Conservation (phyloP, 2,888 invertebrate genomes). For the Eretmocerus hayati region DNA sequence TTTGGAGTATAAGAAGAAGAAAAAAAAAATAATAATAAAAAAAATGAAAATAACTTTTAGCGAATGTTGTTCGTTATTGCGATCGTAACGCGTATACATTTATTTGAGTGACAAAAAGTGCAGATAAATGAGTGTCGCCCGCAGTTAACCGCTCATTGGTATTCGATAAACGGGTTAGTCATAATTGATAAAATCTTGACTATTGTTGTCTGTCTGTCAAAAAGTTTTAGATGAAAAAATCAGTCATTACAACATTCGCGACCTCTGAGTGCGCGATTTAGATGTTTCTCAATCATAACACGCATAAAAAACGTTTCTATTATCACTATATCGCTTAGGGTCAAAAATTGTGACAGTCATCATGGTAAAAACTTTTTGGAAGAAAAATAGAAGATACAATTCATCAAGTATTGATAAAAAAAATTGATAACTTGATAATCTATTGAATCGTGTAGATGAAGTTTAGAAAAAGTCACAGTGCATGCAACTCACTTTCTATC, state of each 20-base stretch:
- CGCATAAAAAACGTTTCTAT: slow-evolving; percentile 16
- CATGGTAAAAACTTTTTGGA: slow-evolving; percentile 12
- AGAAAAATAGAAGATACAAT: slow-evolving; percentile 6
- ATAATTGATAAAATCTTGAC: slow-evolving; percentile 10
- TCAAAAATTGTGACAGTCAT: slow-evolving; percentile 14
- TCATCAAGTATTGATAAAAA: slow-evolving; percentile 11
- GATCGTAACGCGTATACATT: too few relatives aligned
- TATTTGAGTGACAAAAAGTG: too few relatives aligned
- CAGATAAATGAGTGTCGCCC: too few relatives aligned
- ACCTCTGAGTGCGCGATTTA: slow-evolving; percentile 16
- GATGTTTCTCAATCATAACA: slow-evolving; percentile 16
- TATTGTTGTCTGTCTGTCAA: slow-evolving; percentile 18
- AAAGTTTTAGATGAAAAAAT: slow-evolving; percentile 10
- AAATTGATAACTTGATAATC: slow-evolving; percentile 16
- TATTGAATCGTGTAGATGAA: slow-evolving; percentile 14
- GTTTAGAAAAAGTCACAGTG: too few relatives aligned
- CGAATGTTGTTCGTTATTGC: slow-evolving; percentile 33
- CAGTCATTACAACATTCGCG: slow-evolving; percentile 15
- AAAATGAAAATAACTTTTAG: slow-evolving; percentile 32
- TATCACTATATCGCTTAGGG: slow-evolving; percentile 11
- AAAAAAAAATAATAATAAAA: slow-evolving; percentile 25
- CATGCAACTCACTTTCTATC: too few relatives aligned
- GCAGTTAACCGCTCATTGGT: too few relatives aligned
- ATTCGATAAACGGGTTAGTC: too few relatives aligned
- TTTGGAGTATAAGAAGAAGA: slow-evolving; percentile 15